A percentile compares a stretch with the other conserved stretches of the same genome.
Conservation (phyloP, 2,888 invertebrate species). For the Platerodrilus igneus region DNA sequence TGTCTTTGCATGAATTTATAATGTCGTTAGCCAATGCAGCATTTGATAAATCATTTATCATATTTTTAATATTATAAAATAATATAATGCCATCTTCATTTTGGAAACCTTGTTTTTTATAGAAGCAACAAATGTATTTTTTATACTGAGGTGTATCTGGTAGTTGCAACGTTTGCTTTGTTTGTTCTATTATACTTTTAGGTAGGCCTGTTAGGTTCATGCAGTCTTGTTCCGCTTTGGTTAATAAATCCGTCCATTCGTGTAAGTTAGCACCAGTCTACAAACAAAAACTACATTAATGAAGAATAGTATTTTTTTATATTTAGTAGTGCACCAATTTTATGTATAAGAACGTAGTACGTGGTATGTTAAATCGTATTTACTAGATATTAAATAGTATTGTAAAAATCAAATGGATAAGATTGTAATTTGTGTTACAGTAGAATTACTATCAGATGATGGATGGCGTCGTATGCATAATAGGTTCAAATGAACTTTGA, state of each 20-base stretch:
- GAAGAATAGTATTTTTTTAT: too few species aligned
- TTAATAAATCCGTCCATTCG: constrained; percentile 14
- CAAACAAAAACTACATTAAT: too few species aligned
- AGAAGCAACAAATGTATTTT: constrained; percentile 35
- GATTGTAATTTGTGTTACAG: too few species aligned
- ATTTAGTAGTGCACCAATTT: too few species aligned
- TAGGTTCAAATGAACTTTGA: too few species aligned
- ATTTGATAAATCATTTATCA: constrained; percentile 15
- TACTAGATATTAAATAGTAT: too few species aligned
- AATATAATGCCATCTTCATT: constrained; percentile 38
- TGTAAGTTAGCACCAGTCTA: constrained; percentile 10
- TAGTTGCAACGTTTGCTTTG: constrained; percentile 12
- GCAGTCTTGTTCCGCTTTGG: constrained; percentile 14
- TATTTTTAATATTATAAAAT: constrained; percentile 17
- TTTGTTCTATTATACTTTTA: constrained; percentile 12
- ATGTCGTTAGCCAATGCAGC: constrained; percentile 11
- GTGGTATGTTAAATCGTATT: too few species aligned
- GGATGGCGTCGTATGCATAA: too few species aligned
- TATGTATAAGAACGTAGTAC: too few species aligned
- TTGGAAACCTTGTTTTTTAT: constrained; percentile 48
- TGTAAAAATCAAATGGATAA: too few species aligned
- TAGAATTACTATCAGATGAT: too few species aligned
- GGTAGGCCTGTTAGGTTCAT: constrained; percentile 15
- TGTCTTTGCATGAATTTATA: constrained; percentile 13
- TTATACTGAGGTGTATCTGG: constrained; percentile 14